Evolutionary conservation across 2,888 invertebrate genomes (phyloP).

Genomic region (Platycheirus albimanus): DNA sequence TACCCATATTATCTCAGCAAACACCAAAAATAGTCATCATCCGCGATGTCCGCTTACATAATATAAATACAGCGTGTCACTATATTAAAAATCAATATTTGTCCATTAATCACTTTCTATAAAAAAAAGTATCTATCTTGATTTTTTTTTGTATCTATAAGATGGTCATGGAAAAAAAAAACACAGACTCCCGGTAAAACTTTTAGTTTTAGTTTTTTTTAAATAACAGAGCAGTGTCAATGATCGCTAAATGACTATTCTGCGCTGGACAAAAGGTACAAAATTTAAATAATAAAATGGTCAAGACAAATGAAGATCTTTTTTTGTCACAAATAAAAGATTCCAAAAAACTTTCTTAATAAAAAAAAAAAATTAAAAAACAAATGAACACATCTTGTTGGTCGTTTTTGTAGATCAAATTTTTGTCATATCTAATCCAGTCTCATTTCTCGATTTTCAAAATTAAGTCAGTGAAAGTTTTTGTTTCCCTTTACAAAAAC

Average conservation of each 20-base stretch:
- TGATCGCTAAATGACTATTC: slow-evolving; percentile 42
- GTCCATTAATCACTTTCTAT: slow-evolving; percentile 20
- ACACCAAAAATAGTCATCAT: slow-evolving; percentile 49
- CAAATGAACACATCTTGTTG: no score
- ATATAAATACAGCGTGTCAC: not conserved
- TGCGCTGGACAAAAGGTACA: not conserved
- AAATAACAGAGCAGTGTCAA: slow-evolving; percentile 26
- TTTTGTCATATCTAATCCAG: no score
- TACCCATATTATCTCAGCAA: not conserved
- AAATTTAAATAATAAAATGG: slow-evolving; percentile 36
- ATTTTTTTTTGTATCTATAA: no score
- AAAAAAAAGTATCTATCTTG: no score
- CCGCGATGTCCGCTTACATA: not conserved
- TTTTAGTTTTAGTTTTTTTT: not conserved
- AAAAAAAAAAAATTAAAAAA: no score
- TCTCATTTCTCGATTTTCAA: not conserved
- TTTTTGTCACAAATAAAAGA: not conserved
- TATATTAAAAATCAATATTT: slow-evolving; percentile 26
- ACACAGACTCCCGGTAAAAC: slow-evolving; percentile 6
- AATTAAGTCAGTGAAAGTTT: slow-evolving; percentile 27
- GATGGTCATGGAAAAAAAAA: slow-evolving; percentile 20
- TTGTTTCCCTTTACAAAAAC: not conserved
- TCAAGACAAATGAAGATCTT: slow-evolving; percentile 10
- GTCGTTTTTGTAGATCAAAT: no score
- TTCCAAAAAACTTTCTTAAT: not conserved